Percentiles rank a stretch among this genome's conserved stretches.
Evolutionary conservation across 2,797 vertebrate genomes (phyloP).

Genomic region (Smutsia gigantea): DNA sequence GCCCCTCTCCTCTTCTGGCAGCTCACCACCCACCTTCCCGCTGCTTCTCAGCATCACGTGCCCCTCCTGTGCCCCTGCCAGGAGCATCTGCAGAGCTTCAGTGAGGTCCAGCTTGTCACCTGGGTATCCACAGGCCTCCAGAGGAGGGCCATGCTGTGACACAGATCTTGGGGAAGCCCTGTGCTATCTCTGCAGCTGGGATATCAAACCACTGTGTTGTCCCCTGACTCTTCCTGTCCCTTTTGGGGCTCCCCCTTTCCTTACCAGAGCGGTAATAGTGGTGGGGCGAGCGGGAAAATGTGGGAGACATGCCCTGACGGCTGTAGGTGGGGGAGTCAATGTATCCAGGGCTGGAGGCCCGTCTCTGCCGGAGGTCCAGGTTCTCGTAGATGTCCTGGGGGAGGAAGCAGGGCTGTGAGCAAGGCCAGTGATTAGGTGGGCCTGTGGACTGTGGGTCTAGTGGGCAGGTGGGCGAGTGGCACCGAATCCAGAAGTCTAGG

Average conservation of each 20-base stretch:
- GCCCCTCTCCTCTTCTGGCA: not conserved
- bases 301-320: conserved; percentile 95
- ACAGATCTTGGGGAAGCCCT: not conserved
- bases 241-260: conserved; percentile 58
- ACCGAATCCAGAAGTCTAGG: not conserved
- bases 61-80: not conserved
- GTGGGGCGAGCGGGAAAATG: conserved; percentile 94
- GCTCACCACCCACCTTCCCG: not conserved
- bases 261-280: conserved; percentile 95
- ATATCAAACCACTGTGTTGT: not conserved
- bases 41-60: not conserved
- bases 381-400: conserved; percentile 94
- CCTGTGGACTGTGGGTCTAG: not conserved
- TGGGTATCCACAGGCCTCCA: not conserved
- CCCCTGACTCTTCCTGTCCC: conserved; percentile 60
- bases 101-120: not conserved
- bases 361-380: conserved; percentile 92
- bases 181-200: not conserved
- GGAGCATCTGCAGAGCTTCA: not conserved
- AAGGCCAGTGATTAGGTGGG: accelerated
- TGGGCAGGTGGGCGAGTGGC: not conserved
- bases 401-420: not conserved
- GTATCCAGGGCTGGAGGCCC: conserved; percentile 95
- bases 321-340: conserved; percentile 94
- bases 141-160: not conserved